Conservation (phyloP, 2,797 vertebrate genomes). For the Lithobates pipiens region DNA sequence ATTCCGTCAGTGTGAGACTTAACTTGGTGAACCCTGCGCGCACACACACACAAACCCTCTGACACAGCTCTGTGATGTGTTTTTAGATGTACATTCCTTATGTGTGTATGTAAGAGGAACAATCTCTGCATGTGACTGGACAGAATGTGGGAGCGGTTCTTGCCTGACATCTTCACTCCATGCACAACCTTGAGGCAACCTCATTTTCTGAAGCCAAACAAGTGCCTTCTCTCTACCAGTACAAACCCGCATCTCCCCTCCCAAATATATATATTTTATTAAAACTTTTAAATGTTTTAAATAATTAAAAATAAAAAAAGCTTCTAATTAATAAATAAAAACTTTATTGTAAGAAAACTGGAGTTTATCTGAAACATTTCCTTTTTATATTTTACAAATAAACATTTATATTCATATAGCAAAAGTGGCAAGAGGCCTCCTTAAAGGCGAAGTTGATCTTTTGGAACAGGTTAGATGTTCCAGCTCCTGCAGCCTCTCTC, state of each 20-base stretch:
- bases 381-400: background rate
- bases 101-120: background rate
- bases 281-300: constrained; percentile 58
- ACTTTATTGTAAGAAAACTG: constrained; percentile 53
- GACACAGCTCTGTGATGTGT: no score
- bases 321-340: constrained; percentile 60
- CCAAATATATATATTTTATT: constrained; percentile 59
- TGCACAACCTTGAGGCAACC: background rate
- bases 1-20: background rate
- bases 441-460: no score
- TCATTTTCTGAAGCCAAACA: constrained; percentile 27
- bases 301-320: constrained; percentile 46
- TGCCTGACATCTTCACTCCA: background rate
- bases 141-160: constrained; percentile 1
- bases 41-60: background rate
- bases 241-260: constrained; percentile 26
- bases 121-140: background rate
- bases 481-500: no score
- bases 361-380: constrained; percentile 14
- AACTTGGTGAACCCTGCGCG: background rate
- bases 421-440: background rate
- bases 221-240: constrained; percentile 53
- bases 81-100: background rate
- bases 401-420: background rate
- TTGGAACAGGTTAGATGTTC: no score